Conservation (phyloP, 2,888 invertebrate genomes). For the Rhynchonema sp. region DNA sequence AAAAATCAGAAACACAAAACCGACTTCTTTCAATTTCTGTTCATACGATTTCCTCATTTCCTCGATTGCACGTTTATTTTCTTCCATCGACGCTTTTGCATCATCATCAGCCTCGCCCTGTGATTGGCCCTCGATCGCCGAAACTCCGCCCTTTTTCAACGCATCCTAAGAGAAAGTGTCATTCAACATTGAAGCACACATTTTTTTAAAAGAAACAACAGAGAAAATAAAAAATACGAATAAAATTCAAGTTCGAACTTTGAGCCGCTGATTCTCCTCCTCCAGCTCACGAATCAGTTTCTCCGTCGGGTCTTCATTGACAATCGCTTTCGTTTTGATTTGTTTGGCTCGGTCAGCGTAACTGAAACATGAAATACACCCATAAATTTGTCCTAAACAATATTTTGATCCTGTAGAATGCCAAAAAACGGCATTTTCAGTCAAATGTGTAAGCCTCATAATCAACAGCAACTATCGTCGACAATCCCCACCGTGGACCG, state of each 20-base stretch:
- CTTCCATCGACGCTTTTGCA: conserved; percentile 11
- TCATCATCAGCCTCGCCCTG: neutral
- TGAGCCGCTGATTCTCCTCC: conserved; percentile 74
- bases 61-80: conserved; percentile 33
- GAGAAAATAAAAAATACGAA: neutral
- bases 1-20: too few species aligned
- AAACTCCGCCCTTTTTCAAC: conserved; percentile 2
- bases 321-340: conserved; percentile 89
- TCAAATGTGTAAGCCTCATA: too few species aligned
- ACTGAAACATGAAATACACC: too few species aligned
- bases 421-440: too few species aligned
- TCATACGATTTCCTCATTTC: conserved; percentile 33
- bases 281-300: conserved; percentile 78
- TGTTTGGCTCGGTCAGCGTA: conserved; percentile 67
- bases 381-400: too few species aligned
- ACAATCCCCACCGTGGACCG: too few species aligned
- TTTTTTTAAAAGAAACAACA: neutral
- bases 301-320: conserved; percentile 94
- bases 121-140: too few species aligned
- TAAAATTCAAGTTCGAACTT: too few species aligned
- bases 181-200: neutral
- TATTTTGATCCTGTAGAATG: too few species aligned
- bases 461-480: too few species aligned
- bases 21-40: conserved; percentile 17
- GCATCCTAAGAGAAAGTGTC: neutral